Evolutionary conservation across 2,888 invertebrate genomes (phyloP).

Genomic region (Tolmerus cingulatus): DNA sequence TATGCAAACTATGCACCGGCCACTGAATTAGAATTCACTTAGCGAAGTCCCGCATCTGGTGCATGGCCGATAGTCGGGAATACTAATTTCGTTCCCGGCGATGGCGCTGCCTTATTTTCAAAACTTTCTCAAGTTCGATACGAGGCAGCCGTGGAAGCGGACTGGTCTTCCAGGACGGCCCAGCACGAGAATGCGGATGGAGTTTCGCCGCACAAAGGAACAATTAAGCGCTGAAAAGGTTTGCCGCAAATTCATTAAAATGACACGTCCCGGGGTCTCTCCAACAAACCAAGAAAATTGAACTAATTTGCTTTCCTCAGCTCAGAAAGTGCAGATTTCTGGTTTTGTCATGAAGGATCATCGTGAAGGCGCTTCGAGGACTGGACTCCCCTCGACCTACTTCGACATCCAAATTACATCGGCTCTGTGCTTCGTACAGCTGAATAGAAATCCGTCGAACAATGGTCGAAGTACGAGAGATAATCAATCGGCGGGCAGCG

Average conservation of each 20-base stretch:
- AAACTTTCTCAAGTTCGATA: neutral
- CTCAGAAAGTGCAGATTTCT: neutral
- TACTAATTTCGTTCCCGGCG: neutral
- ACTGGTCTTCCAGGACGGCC: neutral
- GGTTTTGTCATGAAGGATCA: neutral
- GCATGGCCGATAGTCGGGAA: neutral
- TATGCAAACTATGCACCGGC: neutral
- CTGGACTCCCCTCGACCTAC: conserved; percentile 8
- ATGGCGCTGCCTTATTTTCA: neutral
- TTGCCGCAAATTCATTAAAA: neutral
- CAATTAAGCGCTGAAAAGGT: conserved; percentile 2
- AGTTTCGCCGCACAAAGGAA: neutral
- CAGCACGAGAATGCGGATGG: neutral
- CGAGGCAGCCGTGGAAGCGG: neutral
- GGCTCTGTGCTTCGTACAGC: neutral
- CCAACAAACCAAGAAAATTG: neutral
- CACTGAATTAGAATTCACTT: conserved; percentile 4
- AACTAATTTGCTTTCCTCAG: neutral
- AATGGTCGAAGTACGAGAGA: neutral
- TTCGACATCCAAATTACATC: neutral
- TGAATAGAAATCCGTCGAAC: neutral
- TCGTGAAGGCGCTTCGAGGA: neutral
- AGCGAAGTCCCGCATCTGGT: conserved; percentile 1
- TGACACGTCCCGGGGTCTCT: neutral
- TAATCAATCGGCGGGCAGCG: neutral